Conservation (phyloP, 2,113 vertebrate species). For the Cephalophus harveyi region DNA sequence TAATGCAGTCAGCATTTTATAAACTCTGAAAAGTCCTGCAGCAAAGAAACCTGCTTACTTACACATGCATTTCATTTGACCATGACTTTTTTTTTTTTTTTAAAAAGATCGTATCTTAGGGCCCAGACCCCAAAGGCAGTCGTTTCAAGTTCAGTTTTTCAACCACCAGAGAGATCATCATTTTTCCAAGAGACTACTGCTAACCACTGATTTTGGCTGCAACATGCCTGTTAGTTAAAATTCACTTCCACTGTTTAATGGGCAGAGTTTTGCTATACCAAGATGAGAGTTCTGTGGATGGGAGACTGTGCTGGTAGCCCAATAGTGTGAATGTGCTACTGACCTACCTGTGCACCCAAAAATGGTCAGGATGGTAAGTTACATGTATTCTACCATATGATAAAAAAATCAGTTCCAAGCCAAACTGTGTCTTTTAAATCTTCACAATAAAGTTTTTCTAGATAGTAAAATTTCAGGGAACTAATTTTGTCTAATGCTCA, state of each 20-base stretch:
- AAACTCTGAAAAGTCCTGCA: not conserved
- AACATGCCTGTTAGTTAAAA: not conserved
- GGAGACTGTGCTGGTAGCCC: not conserved
- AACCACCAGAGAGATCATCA: not conserved
- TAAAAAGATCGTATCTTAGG: not conserved
- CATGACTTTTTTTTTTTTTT: not conserved
- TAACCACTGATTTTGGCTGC: not conserved
- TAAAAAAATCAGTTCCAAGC: not conserved
- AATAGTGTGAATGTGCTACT: not conserved
- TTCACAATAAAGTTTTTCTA: not conserved
- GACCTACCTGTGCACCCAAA: not conserved
- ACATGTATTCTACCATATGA: not conserved
- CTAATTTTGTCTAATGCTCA: not conserved
- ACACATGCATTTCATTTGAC: not conserved
- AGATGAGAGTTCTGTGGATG: not conserved
- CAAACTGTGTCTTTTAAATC: not conserved
- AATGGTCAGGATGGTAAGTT: not conserved
- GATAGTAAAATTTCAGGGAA: not conserved
- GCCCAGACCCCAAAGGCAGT: not conserved
- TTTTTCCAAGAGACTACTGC: not conserved
- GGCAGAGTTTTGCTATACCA: not conserved
- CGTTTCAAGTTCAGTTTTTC: not conserved
- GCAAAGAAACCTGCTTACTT: not conserved
- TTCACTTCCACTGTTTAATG: not conserved
- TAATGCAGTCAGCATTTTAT: not conserved